phyloP scores from a whole-genome alignment of 2,113 vertebrate genomes.

The Osmerus mordax region DNA sequence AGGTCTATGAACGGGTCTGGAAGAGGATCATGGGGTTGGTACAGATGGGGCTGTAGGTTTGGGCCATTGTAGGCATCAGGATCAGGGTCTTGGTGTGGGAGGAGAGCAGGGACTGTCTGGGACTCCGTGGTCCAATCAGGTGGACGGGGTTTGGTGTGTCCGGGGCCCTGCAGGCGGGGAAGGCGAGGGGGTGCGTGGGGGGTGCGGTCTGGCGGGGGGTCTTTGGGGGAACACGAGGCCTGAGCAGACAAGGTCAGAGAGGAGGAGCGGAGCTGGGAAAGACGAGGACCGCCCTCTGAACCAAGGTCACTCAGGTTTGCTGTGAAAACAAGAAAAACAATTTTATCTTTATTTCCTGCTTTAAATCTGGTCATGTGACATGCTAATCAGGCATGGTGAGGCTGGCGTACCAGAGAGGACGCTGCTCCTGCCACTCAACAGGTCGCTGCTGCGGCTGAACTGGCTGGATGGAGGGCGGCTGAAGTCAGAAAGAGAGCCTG shows the following conservation, averaged over 20 bases:
- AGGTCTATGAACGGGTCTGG: background rate
- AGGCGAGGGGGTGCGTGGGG: slow-evolving; percentile 1
- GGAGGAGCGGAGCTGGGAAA: slow-evolving; percentile 34
- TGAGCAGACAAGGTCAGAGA: slow-evolving; percentile 9
- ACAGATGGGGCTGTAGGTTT: background rate
- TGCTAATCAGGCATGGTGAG: background rate
- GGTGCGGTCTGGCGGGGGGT: background rate
- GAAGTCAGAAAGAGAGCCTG: slow-evolving; percentile 47
- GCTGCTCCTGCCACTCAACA: slow-evolving; percentile 45
- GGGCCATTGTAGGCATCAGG: background rate
- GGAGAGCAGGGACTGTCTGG: background rate
- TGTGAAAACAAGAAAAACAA: slow-evolving; percentile 31
- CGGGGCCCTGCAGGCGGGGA: background rate
- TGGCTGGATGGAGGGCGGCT: slow-evolving; percentile 29
- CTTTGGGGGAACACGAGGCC: background rate
- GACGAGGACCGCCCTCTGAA: slow-evolving; percentile 21
- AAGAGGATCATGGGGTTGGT: slow-evolving; percentile 10
- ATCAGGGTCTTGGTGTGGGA: background rate
- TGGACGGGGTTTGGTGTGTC: slow-evolving; percentile 6
- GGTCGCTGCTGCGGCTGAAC: slow-evolving; percentile 45
- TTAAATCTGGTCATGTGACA: background rate
- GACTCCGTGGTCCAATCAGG: background rate
- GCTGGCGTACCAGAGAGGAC: slow-evolving; percentile 39
- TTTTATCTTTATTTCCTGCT: background rate
- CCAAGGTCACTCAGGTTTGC: slow-evolving; percentile 22